These are phyloP conservation scores for Xiphophorus birchmanni DNA, from an alignment of 2,797 vertebrate species.

Conservation along the genomic window DNA sequence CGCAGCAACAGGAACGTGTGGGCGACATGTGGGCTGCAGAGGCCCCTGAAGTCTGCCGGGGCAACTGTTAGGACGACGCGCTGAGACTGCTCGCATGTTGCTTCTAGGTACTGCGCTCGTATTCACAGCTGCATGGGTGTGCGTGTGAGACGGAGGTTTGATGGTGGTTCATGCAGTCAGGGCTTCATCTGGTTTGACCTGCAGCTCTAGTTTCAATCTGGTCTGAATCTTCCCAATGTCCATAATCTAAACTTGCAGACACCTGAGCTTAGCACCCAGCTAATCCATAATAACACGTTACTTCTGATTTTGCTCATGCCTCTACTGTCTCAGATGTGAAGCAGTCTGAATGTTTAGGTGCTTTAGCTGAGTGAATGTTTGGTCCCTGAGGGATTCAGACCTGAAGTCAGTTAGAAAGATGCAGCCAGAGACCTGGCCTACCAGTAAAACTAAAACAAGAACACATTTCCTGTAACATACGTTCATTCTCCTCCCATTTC, in stretches of 20 bases:
- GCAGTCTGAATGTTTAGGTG: conserved; percentile 16
- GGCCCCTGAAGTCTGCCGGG: conserved; percentile 56
- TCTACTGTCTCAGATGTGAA: neutral
- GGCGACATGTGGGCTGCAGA: conserved; percentile 57
- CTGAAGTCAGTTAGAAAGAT: conserved; percentile 70
- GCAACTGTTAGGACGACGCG: conserved; percentile 39
- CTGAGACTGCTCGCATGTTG: conserved; percentile 7
- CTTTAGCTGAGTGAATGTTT: conserved; percentile 29
- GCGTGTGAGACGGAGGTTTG: conserved; percentile 43
- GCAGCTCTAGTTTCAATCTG: conserved; percentile 48
- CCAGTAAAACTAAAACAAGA: conserved; percentile 74
- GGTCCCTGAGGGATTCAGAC: conserved; percentile 65
- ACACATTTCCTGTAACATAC: conserved; percentile 77
- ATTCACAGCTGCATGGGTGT: conserved; percentile 35
- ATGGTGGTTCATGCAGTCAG: conserved; percentile 49
- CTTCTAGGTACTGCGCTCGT: conserved; percentile 26
- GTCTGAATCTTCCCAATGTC: conserved; percentile 40
- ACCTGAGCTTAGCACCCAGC: neutral
- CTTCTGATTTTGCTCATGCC: conserved; percentile 1
- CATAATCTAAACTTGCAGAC: conserved; percentile 46
- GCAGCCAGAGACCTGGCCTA: conserved; percentile 63
- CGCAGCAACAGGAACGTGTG: conserved; percentile 72
- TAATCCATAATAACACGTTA: neutral
- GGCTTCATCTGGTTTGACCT: conserved; percentile 64
- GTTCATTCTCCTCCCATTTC: conserved; percentile 74